Base-by-base conservation (phyloP, 23 tunicate species). In the Ascidia mentula region DNA sequence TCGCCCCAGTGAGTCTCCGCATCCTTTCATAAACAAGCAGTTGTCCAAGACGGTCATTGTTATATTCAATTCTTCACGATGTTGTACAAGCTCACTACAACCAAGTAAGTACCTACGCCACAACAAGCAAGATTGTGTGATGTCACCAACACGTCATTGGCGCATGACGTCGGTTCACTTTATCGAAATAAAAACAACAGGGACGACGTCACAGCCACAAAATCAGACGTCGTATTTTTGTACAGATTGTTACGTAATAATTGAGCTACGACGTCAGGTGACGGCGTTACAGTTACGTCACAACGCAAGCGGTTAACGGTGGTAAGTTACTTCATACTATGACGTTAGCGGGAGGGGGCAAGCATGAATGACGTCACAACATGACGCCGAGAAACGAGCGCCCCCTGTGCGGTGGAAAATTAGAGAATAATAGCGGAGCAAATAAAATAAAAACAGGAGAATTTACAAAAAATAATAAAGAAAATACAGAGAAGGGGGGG, bases 401-500 rank as follows among this genome's bases (percentile, higher is more conserved):
- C n/a, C n/a, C n/a, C n/a, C n/a, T n/a, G n/a, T n/a, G n/a, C n/a
- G n/a, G n/a, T n/a, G n/a, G n/a, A n/a, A n/a, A n/a, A 42, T 42
- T 12, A 9, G 53, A 42, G 53, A 42, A 42, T 9, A 42, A 42
- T 42, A 9, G 15, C 53, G 13, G 65, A 28, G 13, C 28, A 9
- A 53, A 53, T 53, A 53, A 53, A 53, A 53, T 53, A 53, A 53
- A 53, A 53, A 28, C 65, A 53, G 13, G 24, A 53, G 7, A 53
- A 53, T 53, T 53, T 53, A 53, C 65, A 53, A 53, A 53, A 42
- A 53, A 53, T 53, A 53, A 53, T 53, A 53, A 53, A 53, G 65
- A 53, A 53, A 53, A 53, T 53, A 53, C 65, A 53, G 65, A 53
- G 65, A 53, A 53, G 15, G 53, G 12, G 53, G 53, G 15, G 15